phyloP scores from a whole-genome alignment of 1,140 invertebrate species.

The Drosophila punjabiensis region DNA sequence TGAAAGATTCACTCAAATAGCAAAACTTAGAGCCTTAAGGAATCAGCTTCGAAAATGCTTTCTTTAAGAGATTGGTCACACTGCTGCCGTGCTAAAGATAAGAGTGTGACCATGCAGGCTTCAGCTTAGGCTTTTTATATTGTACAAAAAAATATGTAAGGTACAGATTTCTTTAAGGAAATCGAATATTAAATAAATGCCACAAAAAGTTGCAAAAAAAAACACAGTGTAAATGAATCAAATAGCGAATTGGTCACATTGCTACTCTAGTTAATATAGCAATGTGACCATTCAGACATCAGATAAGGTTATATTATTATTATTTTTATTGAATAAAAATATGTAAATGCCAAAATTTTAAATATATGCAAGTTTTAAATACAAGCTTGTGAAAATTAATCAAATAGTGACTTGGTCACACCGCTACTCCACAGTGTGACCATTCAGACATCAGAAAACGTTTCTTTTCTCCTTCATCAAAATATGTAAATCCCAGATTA shows the following conservation, averaged over 20 bases:
- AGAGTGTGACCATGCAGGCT: not conserved
- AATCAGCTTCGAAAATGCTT: not conserved
- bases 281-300: not conserved
- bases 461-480: not conserved
- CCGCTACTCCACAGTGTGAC: not conserved
- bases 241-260: not conserved
- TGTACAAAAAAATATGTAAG: not conserved
- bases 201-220: not conserved
- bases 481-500: slow-evolving; percentile 9
- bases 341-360: no score
- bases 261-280: not conserved
- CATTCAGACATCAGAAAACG: not conserved
- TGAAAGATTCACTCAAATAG: no score
- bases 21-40: not conserved
- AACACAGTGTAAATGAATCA: not conserved
- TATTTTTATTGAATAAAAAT: no score
- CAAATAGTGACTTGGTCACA: not conserved
- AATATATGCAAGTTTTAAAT: no score
- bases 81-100: not conserved
- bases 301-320: not conserved
- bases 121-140: no score
- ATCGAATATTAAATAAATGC: not conserved
- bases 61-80: not conserved
- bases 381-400: not conserved
- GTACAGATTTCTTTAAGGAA: no score